phyloP scores from a whole-genome alignment of 2,113 vertebrate genomes.

The Cricetomys ansorgei region DNA sequence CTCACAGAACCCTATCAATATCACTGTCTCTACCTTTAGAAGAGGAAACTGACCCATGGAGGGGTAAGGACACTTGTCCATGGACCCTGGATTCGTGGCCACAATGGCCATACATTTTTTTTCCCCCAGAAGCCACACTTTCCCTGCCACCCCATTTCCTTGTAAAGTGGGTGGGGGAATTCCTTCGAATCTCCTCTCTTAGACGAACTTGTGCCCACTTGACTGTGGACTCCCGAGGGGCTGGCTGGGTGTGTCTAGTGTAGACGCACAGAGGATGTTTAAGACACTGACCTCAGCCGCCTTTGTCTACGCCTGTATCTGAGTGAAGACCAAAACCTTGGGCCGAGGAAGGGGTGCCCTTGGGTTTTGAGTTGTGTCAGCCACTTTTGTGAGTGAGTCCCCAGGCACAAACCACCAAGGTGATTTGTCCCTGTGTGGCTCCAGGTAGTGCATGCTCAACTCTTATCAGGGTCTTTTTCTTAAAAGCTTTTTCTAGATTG shows the following conservation, averaged over 20 bases:
- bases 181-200: neutral
- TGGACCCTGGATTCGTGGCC: neutral
- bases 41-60: neutral
- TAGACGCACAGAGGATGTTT: neutral
- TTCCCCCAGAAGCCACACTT: neutral
- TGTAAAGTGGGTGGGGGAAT: neutral
- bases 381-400: neutral
- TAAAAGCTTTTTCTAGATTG: constrained; percentile 47
- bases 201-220: neutral
- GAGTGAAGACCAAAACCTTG: neutral
- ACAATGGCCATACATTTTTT: neutral
- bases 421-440: neutral
- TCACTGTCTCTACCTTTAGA: neutral
- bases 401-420: neutral
- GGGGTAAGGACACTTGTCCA: neutral
- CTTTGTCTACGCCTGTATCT: neutral
- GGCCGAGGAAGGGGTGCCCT: neutral
- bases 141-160: neutral
- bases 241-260: neutral
- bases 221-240: neutral
- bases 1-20: neutral
- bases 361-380: neutral
- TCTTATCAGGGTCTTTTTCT: constrained; percentile 54
- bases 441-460: neutral
- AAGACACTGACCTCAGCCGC: too few species aligned